Conservation (phyloP, 2,113 vertebrate genomes). For the Lamprotornis superbus region DNA sequence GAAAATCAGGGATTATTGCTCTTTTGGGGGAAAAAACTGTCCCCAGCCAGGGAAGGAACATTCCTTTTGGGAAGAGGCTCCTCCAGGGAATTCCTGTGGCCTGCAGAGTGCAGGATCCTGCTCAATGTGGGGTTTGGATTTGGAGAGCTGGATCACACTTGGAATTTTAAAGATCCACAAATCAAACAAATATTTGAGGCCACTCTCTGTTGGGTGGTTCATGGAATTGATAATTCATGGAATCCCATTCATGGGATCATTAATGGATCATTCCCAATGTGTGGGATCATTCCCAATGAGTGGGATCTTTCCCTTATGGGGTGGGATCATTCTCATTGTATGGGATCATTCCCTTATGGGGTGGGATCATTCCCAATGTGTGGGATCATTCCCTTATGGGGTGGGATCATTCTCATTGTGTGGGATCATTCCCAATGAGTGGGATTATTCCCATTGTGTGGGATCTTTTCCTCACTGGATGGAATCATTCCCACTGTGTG, state of each 20-base stretch:
- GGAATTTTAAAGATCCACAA: not conserved
- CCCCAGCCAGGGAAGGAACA: too few species aligned
- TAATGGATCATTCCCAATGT: not conserved
- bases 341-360: not conserved
- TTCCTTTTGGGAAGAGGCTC: not conserved
- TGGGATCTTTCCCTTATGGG: not conserved
- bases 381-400: not conserved
- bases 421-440: too few species aligned
- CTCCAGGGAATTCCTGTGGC: not conserved
- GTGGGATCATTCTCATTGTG: not conserved
- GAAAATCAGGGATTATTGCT: too few species aligned
- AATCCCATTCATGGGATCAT: not conserved
- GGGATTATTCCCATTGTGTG: not conserved
- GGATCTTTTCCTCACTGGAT: too few species aligned
- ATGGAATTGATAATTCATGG: not conserved
- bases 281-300: too few species aligned
- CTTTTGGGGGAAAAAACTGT: too few species aligned
- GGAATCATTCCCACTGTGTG: not conserved
- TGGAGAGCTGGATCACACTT: not conserved
- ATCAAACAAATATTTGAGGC: not conserved
- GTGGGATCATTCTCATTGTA: too few species aligned
- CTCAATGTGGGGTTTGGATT: fast-evolving
- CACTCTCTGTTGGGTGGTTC: not conserved
- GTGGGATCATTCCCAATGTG: not conserved
- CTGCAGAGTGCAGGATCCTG: not conserved